Base-by-base conservation (phyloP, 2,113 vertebrate species). In the Cheilinus undulatus region DNA sequence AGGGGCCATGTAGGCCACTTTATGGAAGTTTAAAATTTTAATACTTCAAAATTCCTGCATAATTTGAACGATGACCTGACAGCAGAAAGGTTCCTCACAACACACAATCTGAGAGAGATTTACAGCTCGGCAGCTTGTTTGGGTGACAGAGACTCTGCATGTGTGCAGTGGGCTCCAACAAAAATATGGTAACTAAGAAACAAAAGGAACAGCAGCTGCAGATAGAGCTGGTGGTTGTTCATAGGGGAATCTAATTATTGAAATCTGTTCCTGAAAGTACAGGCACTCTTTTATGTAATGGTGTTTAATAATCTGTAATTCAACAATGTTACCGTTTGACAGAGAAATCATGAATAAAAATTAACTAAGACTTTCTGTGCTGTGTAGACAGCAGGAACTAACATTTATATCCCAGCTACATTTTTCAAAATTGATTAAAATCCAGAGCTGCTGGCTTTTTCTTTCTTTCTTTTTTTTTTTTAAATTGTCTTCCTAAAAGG, bases 11-110 rank as follows among this genome's bases (percentile, higher is more conserved):
- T 91, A 63, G 85, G 86, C 84, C 84, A 91, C 86, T 93, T 93
- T 92, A 93, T 89, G 71, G 83, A 83, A 85, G 85, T 93, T 94
- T 85, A 93, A 93, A 92, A 83, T 93, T 91, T 92, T 91, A 93
- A 91, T 82, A 92, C 88, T 89, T 85, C 66, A 84, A 89, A 92
- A 91, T 85, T 86, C 83, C 81, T 80, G 61, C 81, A 69, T 87
- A 86, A 90, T 93, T 90, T 86, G 80, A 74, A 86, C 65, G 52
- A 57, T 87, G 91, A 86, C 77, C 78, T 84, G 84, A 89, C 85
- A 82, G 73, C 59, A 50, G 32, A 58, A 76, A 82, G 78, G 72
- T 86, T 72, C 28, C 56, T 38, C 45, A 7, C 64, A 70, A 82
- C 61, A 78, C 70, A 56, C 38, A 65, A 54, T 79, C 69, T 65